phyloP scores from a whole-genome alignment of 2,888 invertebrate genomes.

The Crossocerus cetratus region DNA sequence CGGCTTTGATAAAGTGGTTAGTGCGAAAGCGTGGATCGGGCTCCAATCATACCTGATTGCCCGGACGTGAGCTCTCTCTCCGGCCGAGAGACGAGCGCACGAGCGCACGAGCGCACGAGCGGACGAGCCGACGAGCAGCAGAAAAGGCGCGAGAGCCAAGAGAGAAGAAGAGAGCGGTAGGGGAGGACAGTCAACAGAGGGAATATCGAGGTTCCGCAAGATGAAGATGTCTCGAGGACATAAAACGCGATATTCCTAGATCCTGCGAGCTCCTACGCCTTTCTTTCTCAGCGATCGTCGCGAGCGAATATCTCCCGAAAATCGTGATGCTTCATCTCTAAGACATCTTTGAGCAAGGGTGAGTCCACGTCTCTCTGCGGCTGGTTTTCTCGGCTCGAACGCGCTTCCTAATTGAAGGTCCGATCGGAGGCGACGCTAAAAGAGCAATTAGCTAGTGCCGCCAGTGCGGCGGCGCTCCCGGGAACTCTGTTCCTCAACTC shows the following conservation, averaged over 20 bases:
- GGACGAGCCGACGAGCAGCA: conserved; percentile 8
- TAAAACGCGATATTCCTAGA: conserved; percentile 58
- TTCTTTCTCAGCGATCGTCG: background rate
- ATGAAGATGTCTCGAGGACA: conserved; percentile 54
- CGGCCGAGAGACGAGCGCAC: conserved; percentile 44
- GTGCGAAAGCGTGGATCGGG: conserved; percentile 73
- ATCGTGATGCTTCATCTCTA: no score
- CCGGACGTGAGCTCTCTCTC: conserved; percentile 71
- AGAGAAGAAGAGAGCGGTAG: conserved; percentile 11
- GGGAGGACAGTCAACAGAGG: conserved; percentile 13
- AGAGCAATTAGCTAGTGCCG: background rate
- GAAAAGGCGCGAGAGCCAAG: conserved; percentile 27
- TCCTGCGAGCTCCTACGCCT: conserved; percentile 47
- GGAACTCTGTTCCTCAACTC: no score
- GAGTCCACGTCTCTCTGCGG: no score
- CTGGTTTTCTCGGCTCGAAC: no score
- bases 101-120: conserved; percentile 28
- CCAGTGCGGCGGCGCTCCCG: background rate
- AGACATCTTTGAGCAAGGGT: no score
- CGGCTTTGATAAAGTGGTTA: conserved; percentile 75
- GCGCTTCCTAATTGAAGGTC: background rate
- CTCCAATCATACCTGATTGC: conserved; percentile 74
- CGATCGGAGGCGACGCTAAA: conserved; percentile 12
- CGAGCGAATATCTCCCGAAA: no score
- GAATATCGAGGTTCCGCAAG: conserved; percentile 27